Conservation (phyloP, 2,888 invertebrate species). For the Dasysyrphus tricinctus region DNA sequence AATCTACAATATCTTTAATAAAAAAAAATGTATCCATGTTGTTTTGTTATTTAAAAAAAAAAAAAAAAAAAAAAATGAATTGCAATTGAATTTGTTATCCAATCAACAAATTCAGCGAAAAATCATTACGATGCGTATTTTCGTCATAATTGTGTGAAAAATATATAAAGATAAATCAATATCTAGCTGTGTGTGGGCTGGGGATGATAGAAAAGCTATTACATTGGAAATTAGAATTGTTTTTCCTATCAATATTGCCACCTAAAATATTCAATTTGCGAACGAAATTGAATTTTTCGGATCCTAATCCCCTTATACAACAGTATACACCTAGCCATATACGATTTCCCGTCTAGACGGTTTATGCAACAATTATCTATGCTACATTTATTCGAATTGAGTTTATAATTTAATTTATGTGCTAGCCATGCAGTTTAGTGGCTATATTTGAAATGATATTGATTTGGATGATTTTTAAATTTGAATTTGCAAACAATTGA, state of each 20-base stretch:
- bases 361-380: background rate
- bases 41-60: no score
- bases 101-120: no score
- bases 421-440: background rate
- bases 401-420: background rate
- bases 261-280: background rate
- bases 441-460: background rate
- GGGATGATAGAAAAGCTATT: background rate
- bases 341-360: constrained; percentile 30
- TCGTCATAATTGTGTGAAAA: background rate
- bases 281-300: constrained; percentile 1
- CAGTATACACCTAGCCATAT: background rate
- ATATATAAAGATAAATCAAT: background rate
- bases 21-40: no score
- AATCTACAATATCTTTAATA: no score
- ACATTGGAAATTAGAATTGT: background rate
- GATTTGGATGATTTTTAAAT: background rate
- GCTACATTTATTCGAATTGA: constrained; percentile 4
- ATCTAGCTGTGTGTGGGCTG: background rate
- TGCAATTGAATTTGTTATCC: no score
- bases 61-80: no score
- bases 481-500: background rate
- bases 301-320: background rate
- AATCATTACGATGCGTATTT: background rate
- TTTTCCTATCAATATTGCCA: background rate